Evolutionary conservation across 2,797 vertebrate species (phyloP).

Genomic region (Gymnoscopelus microlampas): DNA sequence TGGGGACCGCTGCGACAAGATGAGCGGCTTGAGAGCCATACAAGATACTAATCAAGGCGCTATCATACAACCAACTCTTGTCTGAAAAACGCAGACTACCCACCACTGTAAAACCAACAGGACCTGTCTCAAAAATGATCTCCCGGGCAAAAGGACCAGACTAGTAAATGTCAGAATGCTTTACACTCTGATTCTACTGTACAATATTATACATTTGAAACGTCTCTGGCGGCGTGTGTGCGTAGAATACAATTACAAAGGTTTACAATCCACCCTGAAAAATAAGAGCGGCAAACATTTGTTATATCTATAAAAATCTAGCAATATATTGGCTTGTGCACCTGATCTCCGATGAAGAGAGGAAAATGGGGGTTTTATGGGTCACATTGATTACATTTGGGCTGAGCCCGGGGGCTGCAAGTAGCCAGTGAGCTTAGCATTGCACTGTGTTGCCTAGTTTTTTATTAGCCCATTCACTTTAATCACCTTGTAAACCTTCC

Average conservation of each 20-base stretch:
- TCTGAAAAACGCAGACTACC: conserved; percentile 39
- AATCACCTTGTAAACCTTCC: conserved; percentile 78
- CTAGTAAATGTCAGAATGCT: conserved; percentile 62
- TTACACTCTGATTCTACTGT: conserved; percentile 39
- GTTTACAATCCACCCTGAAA: conserved; percentile 63
- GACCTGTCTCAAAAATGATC: conserved; percentile 35
- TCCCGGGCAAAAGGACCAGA: conserved; percentile 29
- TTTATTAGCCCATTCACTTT: conserved; percentile 79
- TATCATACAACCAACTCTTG: conserved; percentile 43
- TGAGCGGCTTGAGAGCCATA: conserved; percentile 54
- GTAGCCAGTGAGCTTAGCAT: conserved; percentile 51
- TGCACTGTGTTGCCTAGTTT: conserved; percentile 62
- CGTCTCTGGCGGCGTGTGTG: conserved; percentile 35
- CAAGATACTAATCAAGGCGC: conserved; percentile 48
- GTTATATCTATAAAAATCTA: conserved; percentile 67
- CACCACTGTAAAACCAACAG: conserved; percentile 23
- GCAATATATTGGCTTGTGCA: conserved; percentile 59
- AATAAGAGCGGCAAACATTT: conserved; percentile 58
- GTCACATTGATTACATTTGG: conserved; percentile 78
- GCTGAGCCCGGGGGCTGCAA: conserved; percentile 57
- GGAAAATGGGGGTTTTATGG: conserved; percentile 76
- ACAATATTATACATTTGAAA: conserved; percentile 39
- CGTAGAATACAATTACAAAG: conserved; percentile 56
- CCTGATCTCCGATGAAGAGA: conserved; percentile 69
- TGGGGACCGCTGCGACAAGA: conserved; percentile 30